These are phyloP conservation scores for Stomatorhinus ivindoensis DNA, from an alignment of 2,113 vertebrate genomes.

Conservation along the genomic window DNA sequence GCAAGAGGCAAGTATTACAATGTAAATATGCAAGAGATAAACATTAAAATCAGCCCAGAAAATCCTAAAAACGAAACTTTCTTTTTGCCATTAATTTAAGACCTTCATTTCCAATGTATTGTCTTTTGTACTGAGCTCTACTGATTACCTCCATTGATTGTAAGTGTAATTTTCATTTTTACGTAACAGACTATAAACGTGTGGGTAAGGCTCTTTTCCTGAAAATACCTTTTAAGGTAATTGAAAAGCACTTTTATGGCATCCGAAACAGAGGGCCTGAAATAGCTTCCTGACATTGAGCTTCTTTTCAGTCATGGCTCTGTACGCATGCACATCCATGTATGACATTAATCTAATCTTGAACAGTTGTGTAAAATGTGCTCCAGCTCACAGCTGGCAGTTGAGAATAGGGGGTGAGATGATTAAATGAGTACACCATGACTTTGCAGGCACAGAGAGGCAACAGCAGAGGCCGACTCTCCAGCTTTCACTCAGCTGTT, in stretches of 20 bases:
- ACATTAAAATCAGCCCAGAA: background rate
- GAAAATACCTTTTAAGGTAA: background rate
- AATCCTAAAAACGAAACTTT: background rate
- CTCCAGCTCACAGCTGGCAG: background rate
- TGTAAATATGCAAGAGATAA: background rate
- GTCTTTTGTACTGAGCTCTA: background rate
- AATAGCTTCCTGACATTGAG: background rate
- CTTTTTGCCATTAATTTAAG: background rate
- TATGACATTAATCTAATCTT: slow-evolving; percentile 7
- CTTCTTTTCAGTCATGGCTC: background rate
- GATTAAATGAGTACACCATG: slow-evolving; percentile 8
- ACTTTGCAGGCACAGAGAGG: background rate
- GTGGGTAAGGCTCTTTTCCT: background rate
- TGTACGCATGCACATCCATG: background rate
- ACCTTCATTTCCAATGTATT: background rate
- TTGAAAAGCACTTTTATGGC: background rate
- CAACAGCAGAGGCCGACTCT: background rate
- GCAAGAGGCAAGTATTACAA: background rate
- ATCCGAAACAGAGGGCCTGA: background rate
- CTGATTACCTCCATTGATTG: background rate
- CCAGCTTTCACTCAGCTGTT: background rate
- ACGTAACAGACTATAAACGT: background rate
- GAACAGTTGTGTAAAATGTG: slow-evolving; percentile 4
- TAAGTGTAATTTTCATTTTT: background rate
- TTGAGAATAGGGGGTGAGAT: background rate